Conservation (phyloP, 2,888 invertebrate genomes). For the Lochmaea capreae region DNA sequence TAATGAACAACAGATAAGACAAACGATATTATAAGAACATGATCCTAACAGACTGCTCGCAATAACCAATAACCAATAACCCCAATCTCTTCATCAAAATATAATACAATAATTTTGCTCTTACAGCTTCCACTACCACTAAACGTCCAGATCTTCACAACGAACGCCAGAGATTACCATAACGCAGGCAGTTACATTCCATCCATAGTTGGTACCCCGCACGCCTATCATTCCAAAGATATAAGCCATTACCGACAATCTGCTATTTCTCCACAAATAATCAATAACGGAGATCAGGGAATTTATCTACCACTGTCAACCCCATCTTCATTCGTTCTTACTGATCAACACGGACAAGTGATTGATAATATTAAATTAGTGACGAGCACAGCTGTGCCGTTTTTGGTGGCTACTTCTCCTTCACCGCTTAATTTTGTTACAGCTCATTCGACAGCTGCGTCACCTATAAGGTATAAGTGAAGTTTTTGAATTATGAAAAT, state of each 20-base stretch:
- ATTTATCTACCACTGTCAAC: constrained; percentile 38
- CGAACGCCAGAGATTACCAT: constrained; percentile 48
- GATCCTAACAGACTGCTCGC: too few species aligned
- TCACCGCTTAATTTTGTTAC: constrained; percentile 16
- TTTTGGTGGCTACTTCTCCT: constrained; percentile 29
- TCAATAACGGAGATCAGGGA: constrained; percentile 43
- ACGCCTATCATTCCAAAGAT: constrained; percentile 41
- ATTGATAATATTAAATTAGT: constrained; percentile 40
- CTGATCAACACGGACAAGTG: constrained; percentile 42
- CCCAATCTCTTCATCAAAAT: background rate
- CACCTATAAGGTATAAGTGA: background rate
- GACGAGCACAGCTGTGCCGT: constrained; percentile 36
- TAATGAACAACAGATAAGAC: too few species aligned
- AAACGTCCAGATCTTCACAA: constrained; percentile 52
- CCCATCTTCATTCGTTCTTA: constrained; percentile 40
- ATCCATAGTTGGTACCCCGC: constrained; percentile 44
- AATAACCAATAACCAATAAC: too few species aligned
- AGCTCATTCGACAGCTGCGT: constrained; percentile 3
- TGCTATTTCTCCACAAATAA: constrained; percentile 47
- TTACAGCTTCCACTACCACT: constrained; percentile 41
- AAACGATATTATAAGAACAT: too few species aligned
- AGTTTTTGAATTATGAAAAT: background rate
- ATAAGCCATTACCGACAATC: constrained; percentile 39
- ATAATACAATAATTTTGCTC: background rate
- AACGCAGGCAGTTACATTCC: constrained; percentile 51